Conservation (phyloP, 2,797 vertebrate genomes). For the Falco biarmicus region DNA sequence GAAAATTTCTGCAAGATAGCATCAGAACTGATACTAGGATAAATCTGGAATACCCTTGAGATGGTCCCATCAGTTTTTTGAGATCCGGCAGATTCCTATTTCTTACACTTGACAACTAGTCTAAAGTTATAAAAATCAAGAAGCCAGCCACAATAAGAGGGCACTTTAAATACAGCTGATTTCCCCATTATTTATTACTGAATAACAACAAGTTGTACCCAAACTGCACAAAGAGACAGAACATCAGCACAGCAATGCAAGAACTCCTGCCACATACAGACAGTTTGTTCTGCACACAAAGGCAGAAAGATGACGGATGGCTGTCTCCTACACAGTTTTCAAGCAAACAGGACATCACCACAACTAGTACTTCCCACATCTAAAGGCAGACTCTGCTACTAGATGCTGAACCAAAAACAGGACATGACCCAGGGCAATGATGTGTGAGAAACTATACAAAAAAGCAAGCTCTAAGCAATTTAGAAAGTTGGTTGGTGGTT, state of each 20-base stretch:
- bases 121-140: background rate
- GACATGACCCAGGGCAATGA: background rate
- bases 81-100: background rate
- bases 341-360: background rate
- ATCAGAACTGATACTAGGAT: background rate
- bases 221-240: constrained; percentile 22
- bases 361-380: background rate
- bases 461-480: background rate
- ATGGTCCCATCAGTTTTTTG: background rate
- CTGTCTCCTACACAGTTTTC: background rate
- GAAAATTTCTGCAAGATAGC: background rate
- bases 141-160: background rate
- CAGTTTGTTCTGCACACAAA: background rate
- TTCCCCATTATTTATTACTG: constrained; percentile 4
- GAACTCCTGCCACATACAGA: background rate
- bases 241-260: background rate
- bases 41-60: background rate
- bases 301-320: background rate
- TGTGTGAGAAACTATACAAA: background rate
- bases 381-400: background rate
- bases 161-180: background rate
- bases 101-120: background rate
- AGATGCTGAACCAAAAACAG: background rate
- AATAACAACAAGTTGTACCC: constrained; percentile 7
- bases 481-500: background rate